Base-by-base conservation (phyloP, 2,888 invertebrate species). In the Phymatocera aterrima region DNA sequence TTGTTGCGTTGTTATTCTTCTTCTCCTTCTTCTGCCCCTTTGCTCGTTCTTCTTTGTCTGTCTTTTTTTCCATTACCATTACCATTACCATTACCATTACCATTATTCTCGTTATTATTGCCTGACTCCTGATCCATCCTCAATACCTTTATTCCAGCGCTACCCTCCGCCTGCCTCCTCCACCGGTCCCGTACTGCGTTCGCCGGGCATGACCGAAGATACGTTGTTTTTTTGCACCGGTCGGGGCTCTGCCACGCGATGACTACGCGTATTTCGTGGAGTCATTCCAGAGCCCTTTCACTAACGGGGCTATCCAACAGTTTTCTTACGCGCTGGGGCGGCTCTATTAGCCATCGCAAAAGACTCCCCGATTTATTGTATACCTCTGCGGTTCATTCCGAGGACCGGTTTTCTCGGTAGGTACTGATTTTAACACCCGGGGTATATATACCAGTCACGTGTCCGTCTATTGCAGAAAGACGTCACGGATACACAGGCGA, bases 291-390 rank as follows among this genome's bases (percentile, higher is more conserved):
- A 37, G 21, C 68, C 68, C 46, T 68, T 68, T 68, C 68, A 68
- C 68, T 37, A 18, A 64, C 21, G 37, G 31, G 31, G 60, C 65
- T 18, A 21, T 37, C 21, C 60, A 18, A 8, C n/a, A 64, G 64
- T 64, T 64, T 64, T 68, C n/a, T 68, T 68, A n/a, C 8, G 8
- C 21, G 21, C 46, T 3, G 15, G 24, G 68, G 15, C 10, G 31
- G 48, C 51, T 72, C 72, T 51, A 72, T 72, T 51, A 72, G 72
- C 54, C 72, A 31, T 72, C 21, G 48, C 51, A 72, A 48, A 72
- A 72, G 51, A 34, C 51, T 6, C 28, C 43, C 37, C 37, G 64
- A 61, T 61, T n/a, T n/a, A 5, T 5, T 40, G 10, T 37, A 31
- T n/a, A 12, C 15, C 64, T 34, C 37, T 18, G 18, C 15, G 64